Evolutionary conservation across 2,888 invertebrate genomes (phyloP).

Genomic region (Cylindroiulus punctatus): DNA sequence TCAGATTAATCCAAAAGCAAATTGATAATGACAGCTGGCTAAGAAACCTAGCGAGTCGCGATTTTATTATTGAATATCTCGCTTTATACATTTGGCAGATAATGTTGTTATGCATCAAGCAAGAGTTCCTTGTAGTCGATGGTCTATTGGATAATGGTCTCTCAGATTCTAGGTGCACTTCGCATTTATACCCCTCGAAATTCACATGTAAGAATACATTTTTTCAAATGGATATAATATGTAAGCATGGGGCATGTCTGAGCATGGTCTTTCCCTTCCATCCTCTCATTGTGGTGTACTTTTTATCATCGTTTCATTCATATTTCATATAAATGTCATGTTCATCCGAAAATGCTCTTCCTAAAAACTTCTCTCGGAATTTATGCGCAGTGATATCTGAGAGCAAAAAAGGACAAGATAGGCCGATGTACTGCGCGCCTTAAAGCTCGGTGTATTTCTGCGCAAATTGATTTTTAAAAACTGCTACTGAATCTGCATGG

Average conservation of each 20-base stretch:
- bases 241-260: conserved; percentile 3
- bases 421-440: neutral
- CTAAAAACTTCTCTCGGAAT: neutral
- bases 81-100: neutral
- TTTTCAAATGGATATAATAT: conserved; percentile 7
- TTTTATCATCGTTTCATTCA: conserved; percentile 3
- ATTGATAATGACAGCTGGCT: neutral
- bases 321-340: conserved; percentile 10
- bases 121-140: neutral
- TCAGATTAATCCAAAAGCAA: conserved; percentile 9
- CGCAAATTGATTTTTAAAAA: neutral
- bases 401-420: neutral
- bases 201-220: neutral
- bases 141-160: neutral
- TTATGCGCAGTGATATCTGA: neutral
- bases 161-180: neutral
- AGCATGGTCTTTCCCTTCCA: conserved; percentile 7
- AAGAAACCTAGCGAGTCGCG: neutral
- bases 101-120: neutral
- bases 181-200: neutral
- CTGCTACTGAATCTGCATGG: neutral
- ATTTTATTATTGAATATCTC: conserved; percentile 10
- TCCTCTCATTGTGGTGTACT: neutral
- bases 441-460: neutral
- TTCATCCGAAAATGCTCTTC: neutral